Conservation (phyloP, 2,797 vertebrate genomes). For the Ceryle rudis region DNA sequence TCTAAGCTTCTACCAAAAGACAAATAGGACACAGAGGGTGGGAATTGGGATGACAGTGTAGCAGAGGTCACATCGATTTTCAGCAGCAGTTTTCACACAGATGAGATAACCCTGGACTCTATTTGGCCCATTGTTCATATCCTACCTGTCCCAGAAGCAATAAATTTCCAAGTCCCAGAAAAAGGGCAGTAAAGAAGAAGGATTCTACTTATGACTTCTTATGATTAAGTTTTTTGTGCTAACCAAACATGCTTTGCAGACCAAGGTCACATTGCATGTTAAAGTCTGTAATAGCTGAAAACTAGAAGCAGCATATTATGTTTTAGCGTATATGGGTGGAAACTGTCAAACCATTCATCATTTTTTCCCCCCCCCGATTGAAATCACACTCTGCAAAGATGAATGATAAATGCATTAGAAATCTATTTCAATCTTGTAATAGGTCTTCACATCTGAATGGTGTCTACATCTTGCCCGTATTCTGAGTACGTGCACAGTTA, state of each 20-base stretch:
- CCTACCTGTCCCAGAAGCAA: slow-evolving; percentile 85
- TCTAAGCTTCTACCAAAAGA: slow-evolving; percentile 85
- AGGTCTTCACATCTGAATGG: slow-evolving; percentile 73
- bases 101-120: slow-evolving; percentile 88
- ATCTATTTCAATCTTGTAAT: slow-evolving; percentile 80
- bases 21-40: slow-evolving; percentile 88
- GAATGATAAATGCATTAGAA: slow-evolving; percentile 76
- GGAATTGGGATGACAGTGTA: slow-evolving; percentile 86
- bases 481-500: slow-evolving; percentile 51
- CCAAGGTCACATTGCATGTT: slow-evolving; percentile 86
- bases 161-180: slow-evolving; percentile 83
- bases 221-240: slow-evolving; percentile 89
- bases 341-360: slow-evolving; percentile 76
- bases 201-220: slow-evolving; percentile 85
- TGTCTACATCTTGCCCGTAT: slow-evolving; percentile 40
- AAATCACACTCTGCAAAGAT: slow-evolving; percentile 77
- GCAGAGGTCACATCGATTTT: slow-evolving; percentile 92
- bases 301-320: slow-evolving; percentile 69
- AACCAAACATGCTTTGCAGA: slow-evolving; percentile 84
- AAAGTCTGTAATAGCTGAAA: slow-evolving; percentile 76
- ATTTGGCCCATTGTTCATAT: slow-evolving; percentile 89
- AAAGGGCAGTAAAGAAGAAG: slow-evolving; percentile 85
- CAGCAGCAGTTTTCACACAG: slow-evolving; percentile 82
- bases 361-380: slow-evolving; percentile 67
- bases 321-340: slow-evolving; percentile 67